Evolutionary conservation across 1,140 invertebrate species (phyloP).

Genomic region (Amyelois transitella): DNA sequence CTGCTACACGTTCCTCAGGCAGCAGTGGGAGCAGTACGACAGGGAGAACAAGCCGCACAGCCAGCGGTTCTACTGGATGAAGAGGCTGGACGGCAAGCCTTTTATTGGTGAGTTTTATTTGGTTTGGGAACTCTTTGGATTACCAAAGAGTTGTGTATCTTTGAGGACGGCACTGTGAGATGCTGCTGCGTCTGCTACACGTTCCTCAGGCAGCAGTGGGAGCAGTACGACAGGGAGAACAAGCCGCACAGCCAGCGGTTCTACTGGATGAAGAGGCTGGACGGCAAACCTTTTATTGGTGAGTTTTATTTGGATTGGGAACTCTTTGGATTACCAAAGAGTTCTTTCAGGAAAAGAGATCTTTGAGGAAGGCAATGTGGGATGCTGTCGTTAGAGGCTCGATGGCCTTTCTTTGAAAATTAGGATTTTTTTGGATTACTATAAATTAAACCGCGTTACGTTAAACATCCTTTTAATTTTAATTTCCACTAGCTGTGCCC

Average conservation of each 20-base stretch:
- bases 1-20: conserved; percentile 88
- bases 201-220: conserved; percentile 92
- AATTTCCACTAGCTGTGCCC: too few species aligned
- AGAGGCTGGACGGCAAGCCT: conserved; percentile 89
- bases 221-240: conserved; percentile 87
- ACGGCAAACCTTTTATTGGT: conserved; percentile 90
- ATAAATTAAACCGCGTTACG: too few species aligned
- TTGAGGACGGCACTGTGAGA: conserved; percentile 68
- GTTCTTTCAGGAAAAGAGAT: too few species aligned
- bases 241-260: conserved; percentile 90
- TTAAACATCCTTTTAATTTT: too few species aligned
- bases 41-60: conserved; percentile 86
- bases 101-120: conserved; percentile 80
- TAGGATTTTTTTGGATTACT: too few species aligned
- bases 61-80: conserved; percentile 94
- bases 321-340: not conserved
- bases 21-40: conserved; percentile 94
- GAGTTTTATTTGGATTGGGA: conserved; percentile 20
- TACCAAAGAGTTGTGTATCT: not conserved
- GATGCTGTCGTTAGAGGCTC: too few species aligned
- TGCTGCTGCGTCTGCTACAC: conserved; percentile 89
- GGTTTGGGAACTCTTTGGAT: not conserved
- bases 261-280: conserved; percentile 93
- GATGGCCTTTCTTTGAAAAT: too few species aligned
- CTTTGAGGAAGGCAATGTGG: too few species aligned